Conservation (phyloP, 1,140 invertebrate species). For the Drusus annulatus region DNA sequence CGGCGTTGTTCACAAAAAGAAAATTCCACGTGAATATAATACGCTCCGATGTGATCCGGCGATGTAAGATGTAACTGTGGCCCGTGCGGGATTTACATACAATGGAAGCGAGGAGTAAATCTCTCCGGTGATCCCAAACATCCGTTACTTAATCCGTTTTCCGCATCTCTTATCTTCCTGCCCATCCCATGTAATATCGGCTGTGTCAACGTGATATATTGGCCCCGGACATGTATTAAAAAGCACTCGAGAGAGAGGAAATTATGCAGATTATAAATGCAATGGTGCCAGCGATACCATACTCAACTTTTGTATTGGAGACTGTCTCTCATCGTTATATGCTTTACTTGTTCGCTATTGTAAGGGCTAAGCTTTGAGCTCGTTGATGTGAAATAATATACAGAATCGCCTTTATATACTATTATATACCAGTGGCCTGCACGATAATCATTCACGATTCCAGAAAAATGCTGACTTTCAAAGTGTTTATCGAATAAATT, state of each 20-base stretch:
- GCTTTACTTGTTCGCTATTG: not conserved
- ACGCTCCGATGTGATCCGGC: slow-evolving; percentile 13
- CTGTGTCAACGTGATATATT: slow-evolving; percentile 59
- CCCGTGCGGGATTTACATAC: slow-evolving; percentile 51
- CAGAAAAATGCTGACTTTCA: too few species aligned
- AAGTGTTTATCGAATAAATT: too few species aligned
- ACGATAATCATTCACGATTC: too few species aligned
- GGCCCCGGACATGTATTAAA: slow-evolving; percentile 50
- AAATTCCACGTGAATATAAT: slow-evolving; percentile 4
- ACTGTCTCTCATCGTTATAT: slow-evolving; percentile 2
- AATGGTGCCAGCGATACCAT: slow-evolving; percentile 42
- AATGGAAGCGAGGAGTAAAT: slow-evolving; percentile 54
- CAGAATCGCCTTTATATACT: too few species aligned
- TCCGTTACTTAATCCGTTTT: slow-evolving; percentile 59
- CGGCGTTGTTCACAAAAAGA: slow-evolving; percentile 15
- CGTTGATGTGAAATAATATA: too few species aligned
- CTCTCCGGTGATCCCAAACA: slow-evolving; percentile 54
- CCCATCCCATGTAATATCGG: slow-evolving; percentile 58
- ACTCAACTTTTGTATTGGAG: slow-evolving; percentile 1
- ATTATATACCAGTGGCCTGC: too few species aligned
- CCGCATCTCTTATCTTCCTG: slow-evolving; percentile 56
- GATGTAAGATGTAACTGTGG: slow-evolving; percentile 24
- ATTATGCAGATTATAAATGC: slow-evolving; percentile 56
- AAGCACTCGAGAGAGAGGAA: slow-evolving; percentile 38
- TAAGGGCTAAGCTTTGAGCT: not conserved